These are phyloP conservation scores for Solea solea DNA, from an alignment of 2,113 vertebrate species.

Conservation along the genomic window DNA sequence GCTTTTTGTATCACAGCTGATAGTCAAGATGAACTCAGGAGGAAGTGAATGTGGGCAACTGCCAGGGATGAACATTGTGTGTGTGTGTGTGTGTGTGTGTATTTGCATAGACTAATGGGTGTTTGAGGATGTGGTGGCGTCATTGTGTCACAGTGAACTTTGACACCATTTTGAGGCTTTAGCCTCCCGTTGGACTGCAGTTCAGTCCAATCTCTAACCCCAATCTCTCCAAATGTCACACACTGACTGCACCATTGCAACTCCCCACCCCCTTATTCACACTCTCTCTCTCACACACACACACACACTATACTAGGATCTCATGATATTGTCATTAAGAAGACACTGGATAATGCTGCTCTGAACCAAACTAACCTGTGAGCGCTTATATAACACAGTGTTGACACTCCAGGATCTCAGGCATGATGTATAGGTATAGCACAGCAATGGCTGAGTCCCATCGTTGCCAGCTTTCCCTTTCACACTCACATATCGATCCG, in stretches of 20 bases:
- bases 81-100: constrained; percentile 10
- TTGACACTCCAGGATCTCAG: background rate
- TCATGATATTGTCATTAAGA: background rate
- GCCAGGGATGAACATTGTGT: too few species aligned
- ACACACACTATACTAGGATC: constrained; percentile 3
- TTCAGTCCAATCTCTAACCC: constrained; percentile 52
- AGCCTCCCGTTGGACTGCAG: background rate
- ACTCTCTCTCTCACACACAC: background rate
- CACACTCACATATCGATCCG: background rate
- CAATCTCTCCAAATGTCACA: constrained; percentile 69
- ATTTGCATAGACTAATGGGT: constrained; percentile 66
- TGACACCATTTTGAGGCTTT: constrained; percentile 53
- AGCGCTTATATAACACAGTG: background rate
- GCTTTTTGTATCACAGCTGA: too few species aligned
- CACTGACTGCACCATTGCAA: constrained; percentile 10
- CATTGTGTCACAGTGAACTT: constrained; percentile 50
- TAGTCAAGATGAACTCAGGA: too few species aligned
- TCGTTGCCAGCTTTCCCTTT: background rate
- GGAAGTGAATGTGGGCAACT: too few species aligned
- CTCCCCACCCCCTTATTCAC: background rate
- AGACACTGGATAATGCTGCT: background rate
- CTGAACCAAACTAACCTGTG: background rate
- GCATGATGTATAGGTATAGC: background rate
- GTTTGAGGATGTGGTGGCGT: constrained; percentile 41
- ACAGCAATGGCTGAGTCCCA: background rate